A percentile compares a stretch with the other conserved stretches of the same genome.
phyloP scores from a whole-genome alignment of 2,888 invertebrate genomes.

The Nezara viridula region DNA sequence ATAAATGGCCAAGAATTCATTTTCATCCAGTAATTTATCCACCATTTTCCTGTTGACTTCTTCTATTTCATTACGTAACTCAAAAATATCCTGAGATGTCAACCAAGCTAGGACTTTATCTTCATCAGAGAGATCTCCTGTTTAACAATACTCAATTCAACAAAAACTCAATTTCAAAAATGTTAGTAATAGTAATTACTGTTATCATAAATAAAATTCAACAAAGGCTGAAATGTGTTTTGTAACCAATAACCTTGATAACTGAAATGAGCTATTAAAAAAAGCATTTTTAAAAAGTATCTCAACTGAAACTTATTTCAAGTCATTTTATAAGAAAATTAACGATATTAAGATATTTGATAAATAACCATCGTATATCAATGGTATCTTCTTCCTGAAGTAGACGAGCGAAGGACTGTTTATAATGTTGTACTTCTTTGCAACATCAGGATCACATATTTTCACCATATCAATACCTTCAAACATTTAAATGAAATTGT shows the following conservation, averaged over 20 bases:
- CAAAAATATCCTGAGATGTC: constrained; percentile 94
- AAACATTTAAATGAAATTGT: constrained; percentile 41
- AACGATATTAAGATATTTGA: neutral
- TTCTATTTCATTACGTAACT: constrained; percentile 96
- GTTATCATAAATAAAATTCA: neutral
- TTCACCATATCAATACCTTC: constrained; percentile 91
- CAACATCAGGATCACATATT: constrained; percentile 85
- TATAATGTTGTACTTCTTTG: constrained; percentile 85
- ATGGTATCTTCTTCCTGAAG: constrained; percentile 86
- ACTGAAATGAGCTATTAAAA: neutral
- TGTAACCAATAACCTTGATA: neutral
- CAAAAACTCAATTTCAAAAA: neutral
- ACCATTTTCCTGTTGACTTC: constrained; percentile 97
- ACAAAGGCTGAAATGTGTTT: neutral
- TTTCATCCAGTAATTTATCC: constrained; percentile 93
- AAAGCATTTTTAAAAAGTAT: neutral
- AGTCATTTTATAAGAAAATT: neutral
- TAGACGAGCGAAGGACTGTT: constrained; percentile 89
- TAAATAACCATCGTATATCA: constrained; percentile 81
- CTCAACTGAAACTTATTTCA: neutral
- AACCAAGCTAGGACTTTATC: constrained; percentile 90
- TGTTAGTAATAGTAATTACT: neutral
- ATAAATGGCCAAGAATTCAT: constrained; percentile 94
- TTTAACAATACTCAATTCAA: constrained; percentile 36
- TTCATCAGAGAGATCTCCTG: constrained; percentile 86